phyloP scores from a whole-genome alignment of 2,113 vertebrate species.

The Elachura formosa region DNA sequence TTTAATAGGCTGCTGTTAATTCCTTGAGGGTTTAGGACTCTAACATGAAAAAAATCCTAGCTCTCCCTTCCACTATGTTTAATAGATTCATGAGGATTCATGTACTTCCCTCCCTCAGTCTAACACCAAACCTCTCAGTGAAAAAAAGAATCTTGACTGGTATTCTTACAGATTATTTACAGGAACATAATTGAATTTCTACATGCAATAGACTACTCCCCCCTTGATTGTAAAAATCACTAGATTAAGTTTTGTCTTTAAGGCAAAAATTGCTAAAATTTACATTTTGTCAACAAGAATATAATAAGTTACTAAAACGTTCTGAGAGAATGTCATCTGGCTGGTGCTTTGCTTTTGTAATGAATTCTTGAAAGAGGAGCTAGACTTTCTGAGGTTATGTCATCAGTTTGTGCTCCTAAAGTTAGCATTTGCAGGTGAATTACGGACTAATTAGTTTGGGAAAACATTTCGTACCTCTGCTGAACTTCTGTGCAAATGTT shows the following conservation, averaged over 20 bases:
- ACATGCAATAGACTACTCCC: not conserved
- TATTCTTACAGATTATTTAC: not conserved
- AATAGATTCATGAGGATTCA: not conserved
- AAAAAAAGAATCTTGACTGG: not conserved
- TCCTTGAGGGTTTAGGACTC: not conserved
- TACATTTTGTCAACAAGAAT: not conserved
- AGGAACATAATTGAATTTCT: not conserved
- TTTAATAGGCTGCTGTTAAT: not conserved
- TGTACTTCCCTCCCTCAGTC: not conserved
- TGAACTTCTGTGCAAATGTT: not conserved
- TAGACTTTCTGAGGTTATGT: not conserved
- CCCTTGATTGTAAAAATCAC: not conserved
- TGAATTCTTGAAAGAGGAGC: not conserved
- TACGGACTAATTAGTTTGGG: not conserved
- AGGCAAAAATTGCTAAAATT: not conserved
- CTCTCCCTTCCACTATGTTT: not conserved
- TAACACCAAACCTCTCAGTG: not conserved
- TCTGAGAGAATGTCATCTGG: not conserved
- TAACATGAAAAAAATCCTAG: not conserved
- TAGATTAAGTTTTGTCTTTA: not conserved
- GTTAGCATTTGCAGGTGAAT: not conserved
- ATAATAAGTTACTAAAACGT: not conserved
- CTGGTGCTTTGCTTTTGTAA: not conserved
- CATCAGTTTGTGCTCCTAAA: not conserved
- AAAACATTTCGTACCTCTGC: not conserved